These are phyloP conservation scores for Myotis brandtii DNA, from an alignment of 2,113 vertebrate species.

Conservation along the genomic window DNA sequence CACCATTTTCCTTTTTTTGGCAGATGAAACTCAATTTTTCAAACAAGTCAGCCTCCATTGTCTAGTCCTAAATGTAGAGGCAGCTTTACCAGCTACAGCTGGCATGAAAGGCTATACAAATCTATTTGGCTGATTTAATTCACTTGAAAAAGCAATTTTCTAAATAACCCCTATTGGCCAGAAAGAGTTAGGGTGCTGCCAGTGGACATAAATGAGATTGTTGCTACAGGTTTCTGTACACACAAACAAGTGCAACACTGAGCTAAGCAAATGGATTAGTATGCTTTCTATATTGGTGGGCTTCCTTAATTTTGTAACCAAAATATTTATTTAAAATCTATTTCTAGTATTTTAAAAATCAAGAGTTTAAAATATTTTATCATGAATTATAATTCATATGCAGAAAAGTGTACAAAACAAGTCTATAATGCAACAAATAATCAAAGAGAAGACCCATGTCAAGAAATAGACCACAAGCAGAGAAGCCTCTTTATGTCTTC, in stretches of 20 bases:
- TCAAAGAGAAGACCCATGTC: not conserved
- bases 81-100: conserved; percentile 23
- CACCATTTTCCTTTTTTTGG: not conserved
- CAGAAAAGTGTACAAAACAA: not conserved
- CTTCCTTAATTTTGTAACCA: not conserved
- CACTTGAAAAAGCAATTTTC: conserved; percentile 55
- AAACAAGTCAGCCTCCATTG: conserved; percentile 22
- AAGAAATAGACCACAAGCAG: not conserved
- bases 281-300: not conserved
- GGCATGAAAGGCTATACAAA: not conserved
- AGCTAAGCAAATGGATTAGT: not conserved
- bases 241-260: not conserved
- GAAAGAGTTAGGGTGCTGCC: conserved; percentile 18
- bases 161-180: not conserved
- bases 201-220: not conserved
- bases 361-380: not conserved
- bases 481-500: not conserved
- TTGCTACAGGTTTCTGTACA: not conserved
- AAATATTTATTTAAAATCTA: not conserved
- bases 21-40: conserved; percentile 37
- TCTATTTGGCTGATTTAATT: conserved; percentile 35
- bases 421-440: not conserved
- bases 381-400: not conserved
- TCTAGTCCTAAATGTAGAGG: conserved; percentile 7
- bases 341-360: not conserved